Percentiles rank a stretch among this genome's conserved stretches.
phyloP scores from a whole-genome alignment of 1,140 invertebrate genomes.

The Periplaneta americana region DNA sequence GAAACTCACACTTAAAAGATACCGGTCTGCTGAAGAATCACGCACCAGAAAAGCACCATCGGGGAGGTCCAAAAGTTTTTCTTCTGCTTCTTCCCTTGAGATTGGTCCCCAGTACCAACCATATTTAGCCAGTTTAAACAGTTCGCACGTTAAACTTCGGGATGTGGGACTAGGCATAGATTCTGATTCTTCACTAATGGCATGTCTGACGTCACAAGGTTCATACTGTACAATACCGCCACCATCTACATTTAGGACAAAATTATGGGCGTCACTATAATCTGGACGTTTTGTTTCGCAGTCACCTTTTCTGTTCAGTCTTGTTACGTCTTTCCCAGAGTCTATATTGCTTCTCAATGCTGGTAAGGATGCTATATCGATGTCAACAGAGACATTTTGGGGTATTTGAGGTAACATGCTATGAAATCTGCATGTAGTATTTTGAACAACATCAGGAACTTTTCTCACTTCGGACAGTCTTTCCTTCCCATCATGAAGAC shows the following conservation, averaged over 20 bases:
- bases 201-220: not conserved
- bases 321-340: not conserved
- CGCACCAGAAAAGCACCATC: constrained; percentile 73
- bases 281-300: not conserved
- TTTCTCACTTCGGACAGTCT: not conserved
- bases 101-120: constrained; percentile 57
- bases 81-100: constrained; percentile 47
- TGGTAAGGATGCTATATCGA: not conserved
- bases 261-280: not conserved
- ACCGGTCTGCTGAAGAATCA: constrained; percentile 52
- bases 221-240: not conserved
- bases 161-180: not conserved
- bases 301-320: not conserved
- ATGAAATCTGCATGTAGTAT: not conserved
- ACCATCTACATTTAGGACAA: not conserved
- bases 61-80: constrained; percentile 49
- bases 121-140: constrained; percentile 45
- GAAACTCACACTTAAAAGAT: constrained; percentile 66
- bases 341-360: not conserved
- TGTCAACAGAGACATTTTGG: not conserved
- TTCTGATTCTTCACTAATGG: not conserved
- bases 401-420: not conserved
- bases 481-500: not conserved
- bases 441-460: not conserved
- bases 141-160: constrained; percentile 40